These are phyloP conservation scores for Heteromurus nitidus DNA, from an alignment of 2,888 invertebrate genomes.

Conservation along the genomic window DNA sequence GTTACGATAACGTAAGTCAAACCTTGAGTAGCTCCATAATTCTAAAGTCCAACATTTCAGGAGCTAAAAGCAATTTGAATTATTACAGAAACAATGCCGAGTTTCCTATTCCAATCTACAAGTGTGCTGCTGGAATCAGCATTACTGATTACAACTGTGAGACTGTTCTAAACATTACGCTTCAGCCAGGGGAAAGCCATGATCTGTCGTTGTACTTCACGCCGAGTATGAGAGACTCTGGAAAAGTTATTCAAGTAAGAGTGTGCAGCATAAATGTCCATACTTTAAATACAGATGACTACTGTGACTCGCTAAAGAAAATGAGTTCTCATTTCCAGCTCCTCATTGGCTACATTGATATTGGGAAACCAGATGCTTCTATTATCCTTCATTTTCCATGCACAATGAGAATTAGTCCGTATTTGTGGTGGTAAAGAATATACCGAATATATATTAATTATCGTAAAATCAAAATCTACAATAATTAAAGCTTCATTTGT, in stretches of 20 bases:
- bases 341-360: conserved; percentile 71
- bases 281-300: neutral
- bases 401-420: conserved; percentile 47
- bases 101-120: conserved; percentile 61
- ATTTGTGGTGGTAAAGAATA: conserved; percentile 67
- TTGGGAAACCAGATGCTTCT: conserved; percentile 67
- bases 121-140: conserved; percentile 67
- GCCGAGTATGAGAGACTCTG: conserved; percentile 61
- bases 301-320: too few species aligned
- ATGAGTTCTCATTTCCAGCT: conserved; percentile 60
- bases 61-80: neutral
- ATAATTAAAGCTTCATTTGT: too few species aligned
- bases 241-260: conserved; percentile 70
- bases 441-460: too few species aligned
- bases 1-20: conserved; percentile 64
- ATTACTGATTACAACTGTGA: conserved; percentile 68
- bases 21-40: neutral
- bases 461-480: too few species aligned
- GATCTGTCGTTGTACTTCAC: conserved; percentile 62
- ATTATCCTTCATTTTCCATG: conserved; percentile 70
- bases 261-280: neutral
- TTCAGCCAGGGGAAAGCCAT: conserved; percentile 61
- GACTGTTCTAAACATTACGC: conserved; percentile 8
- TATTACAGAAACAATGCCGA: conserved; percentile 61
- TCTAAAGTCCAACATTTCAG: neutral